Conservation (phyloP, 2,888 invertebrate genomes). For the Molorchus minor region DNA sequence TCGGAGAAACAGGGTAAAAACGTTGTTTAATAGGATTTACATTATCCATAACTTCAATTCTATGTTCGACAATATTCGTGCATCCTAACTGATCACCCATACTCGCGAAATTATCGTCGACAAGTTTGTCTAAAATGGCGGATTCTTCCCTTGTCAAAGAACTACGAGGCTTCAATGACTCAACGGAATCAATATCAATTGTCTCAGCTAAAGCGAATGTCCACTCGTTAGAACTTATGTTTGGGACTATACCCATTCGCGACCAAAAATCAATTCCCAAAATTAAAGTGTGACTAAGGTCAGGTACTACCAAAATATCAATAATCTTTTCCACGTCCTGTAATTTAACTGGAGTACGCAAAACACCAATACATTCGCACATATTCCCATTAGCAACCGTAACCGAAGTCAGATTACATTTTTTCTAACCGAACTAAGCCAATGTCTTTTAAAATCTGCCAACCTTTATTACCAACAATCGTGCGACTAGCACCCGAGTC, state of each 20-base stretch:
- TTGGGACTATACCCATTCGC: constrained; percentile 29
- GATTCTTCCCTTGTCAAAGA: neutral
- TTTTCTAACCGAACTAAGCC: neutral
- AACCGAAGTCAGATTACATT: neutral
- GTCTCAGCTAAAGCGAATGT: constrained; percentile 8
- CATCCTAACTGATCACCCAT: constrained; percentile 21
- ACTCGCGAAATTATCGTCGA: constrained; percentile 17
- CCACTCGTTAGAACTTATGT: constrained; percentile 28
- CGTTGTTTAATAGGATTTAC: constrained; percentile 20
- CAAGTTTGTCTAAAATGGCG: neutral
- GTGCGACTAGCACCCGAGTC: constrained; percentile 15
- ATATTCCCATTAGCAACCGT: constrained; percentile 32
- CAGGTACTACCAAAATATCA: constrained; percentile 32
- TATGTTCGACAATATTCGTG: constrained; percentile 12
- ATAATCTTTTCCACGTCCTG: constrained; percentile 21
- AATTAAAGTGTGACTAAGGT: constrained; percentile 21
- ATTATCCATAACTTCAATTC: constrained; percentile 1
- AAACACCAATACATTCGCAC: constrained; percentile 19
- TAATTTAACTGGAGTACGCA: constrained; percentile 23
- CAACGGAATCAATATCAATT: neutral
- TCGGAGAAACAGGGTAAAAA: constrained; percentile 34
- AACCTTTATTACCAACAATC: neutral
- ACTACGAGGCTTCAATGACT: constrained; percentile 11
- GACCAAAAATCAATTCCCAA: constrained; percentile 34
- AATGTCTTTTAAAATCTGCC: neutral